Percentiles rank a stretch among this genome's conserved stretches.
phyloP scores from a whole-genome alignment of 2,797 vertebrate species.

The Adrianichthys oophorus region DNA sequence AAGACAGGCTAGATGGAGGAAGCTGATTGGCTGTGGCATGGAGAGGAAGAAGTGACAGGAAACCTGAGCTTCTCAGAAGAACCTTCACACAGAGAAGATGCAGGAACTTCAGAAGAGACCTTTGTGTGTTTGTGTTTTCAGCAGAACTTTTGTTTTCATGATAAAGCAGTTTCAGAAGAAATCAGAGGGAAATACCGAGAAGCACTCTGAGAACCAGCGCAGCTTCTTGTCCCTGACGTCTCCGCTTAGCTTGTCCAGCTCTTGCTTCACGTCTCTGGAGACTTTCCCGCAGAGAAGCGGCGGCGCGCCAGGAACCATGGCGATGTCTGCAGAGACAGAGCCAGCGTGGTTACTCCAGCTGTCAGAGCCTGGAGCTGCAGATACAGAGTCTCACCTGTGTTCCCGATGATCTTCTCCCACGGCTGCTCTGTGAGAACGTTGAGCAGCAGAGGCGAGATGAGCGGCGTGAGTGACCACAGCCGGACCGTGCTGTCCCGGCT shows the following conservation, averaged over 20 bases:
- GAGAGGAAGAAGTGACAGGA: too few relatives aligned
- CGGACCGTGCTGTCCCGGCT: constrained; percentile 96
- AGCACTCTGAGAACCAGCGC: constrained; percentile 93
- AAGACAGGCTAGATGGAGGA: too few relatives aligned
- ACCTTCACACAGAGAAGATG: too few relatives aligned
- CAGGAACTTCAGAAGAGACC: too few relatives aligned
- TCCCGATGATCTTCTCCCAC: constrained; percentile 93
- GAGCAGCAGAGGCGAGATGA: constrained; percentile 87
- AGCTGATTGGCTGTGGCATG: too few relatives aligned
- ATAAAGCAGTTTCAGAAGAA: not conserved
- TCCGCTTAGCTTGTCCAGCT: constrained; percentile 86
- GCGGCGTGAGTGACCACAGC: constrained; percentile 91
- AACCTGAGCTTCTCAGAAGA: too few relatives aligned
- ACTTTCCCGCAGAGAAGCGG: constrained; percentile 94
- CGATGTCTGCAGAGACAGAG: constrained; percentile 77
- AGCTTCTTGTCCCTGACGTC: constrained; percentile 85
- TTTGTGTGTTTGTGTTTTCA: too few relatives aligned
- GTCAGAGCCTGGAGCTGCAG: not conserved
- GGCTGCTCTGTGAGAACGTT: constrained; percentile 86
- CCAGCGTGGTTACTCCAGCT: not conserved
- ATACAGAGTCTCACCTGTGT: constrained; percentile 78
- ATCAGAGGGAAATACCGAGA: constrained; percentile 76
- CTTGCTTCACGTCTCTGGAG: constrained; percentile 92
- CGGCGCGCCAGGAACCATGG: constrained; percentile 82
- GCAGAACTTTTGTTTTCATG: not conserved